Base-by-base conservation (phyloP, 2,113 vertebrate species). In the Anolis sagrei region DNA sequence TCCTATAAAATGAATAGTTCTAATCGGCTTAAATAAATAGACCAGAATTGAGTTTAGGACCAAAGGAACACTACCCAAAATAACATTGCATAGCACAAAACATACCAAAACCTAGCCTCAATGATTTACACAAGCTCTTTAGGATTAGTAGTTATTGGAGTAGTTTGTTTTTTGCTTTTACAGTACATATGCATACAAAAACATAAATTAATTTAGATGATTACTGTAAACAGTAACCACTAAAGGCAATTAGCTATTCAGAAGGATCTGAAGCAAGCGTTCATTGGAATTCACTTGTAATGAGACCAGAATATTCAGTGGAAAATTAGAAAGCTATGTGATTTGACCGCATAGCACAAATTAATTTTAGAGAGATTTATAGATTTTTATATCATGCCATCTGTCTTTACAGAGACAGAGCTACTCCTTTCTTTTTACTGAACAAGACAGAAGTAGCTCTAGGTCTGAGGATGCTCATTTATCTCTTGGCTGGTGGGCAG, bases 311-410 rank as follows among this genome's bases (percentile, higher is more conserved):
- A 51, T 79, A 70, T 48, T 66, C n/a, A 66, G 69, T 83, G 3
- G 39, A n/a, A 74, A 83, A 72, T 83, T 74, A 84, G 61, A 29
- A 18, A 32, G 11, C 72, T 49, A 14, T 32, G 27, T 66, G 21
- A 18, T 62, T 62, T 74, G 54, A 75, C 68, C 74, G 25, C 32
- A 83, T 58, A 10, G 19, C 36, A 61, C 34, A 74, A n/a, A 74
- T 83, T 83, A 83, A 29, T 10, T 75, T 66, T 39, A 49, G 82
- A n/a, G 73, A 58, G 74, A 66, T 66, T 84, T 64, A 81, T 49
- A 48, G 62, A 81, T 70, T 21, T 69, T 49, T 69, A 49, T 51
- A 51, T 62, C 8, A n/a, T 51, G 64, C 29, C 32, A 21, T 70
- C 64, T 23, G 21, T 69, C 11, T 66, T 19, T 49, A 81, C 1